Evolutionary conservation across 1,140 invertebrate genomes (phyloP).

Genomic region (Probaryconus sp.): DNA sequence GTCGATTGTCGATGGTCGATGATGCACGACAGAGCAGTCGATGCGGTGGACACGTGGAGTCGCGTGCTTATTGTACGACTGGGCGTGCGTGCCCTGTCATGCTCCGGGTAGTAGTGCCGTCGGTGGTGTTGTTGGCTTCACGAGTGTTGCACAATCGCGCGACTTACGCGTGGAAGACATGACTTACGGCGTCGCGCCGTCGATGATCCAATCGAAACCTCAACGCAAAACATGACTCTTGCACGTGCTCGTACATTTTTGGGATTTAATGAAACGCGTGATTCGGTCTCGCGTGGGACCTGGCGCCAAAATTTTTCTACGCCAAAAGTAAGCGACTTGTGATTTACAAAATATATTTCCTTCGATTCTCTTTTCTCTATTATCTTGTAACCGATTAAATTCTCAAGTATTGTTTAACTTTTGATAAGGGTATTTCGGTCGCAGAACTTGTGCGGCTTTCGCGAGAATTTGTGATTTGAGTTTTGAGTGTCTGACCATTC

Average conservation of each 20-base stretch:
- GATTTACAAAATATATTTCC: too few relatives aligned
- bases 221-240: constrained; percentile 30
- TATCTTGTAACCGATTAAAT: too few relatives aligned
- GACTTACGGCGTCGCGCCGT: constrained; percentile 29
- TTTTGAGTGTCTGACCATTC: too few relatives aligned
- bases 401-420: too few relatives aligned
- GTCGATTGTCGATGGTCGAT: constrained; percentile 48
- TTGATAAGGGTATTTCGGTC: too few relatives aligned
- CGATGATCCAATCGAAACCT: constrained; percentile 33
- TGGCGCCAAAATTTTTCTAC: constrained; percentile 14
- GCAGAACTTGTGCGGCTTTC: too few relatives aligned
- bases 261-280: constrained; percentile 29
- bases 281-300: background rate
- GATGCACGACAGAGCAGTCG: constrained; percentile 29
- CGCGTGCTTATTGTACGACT: constrained; percentile 31
- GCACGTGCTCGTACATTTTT: constrained; percentile 6
- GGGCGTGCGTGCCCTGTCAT: constrained; percentile 40
- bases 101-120: constrained; percentile 30
- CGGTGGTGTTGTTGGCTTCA: constrained; percentile 12
- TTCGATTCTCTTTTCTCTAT: too few relatives aligned
- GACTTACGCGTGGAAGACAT: constrained; percentile 47
- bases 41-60: constrained; percentile 49
- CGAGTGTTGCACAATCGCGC: constrained; percentile 40
- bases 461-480: too few relatives aligned
- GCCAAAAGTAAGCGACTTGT: constrained; percentile 38